Evolutionary conservation across 2,888 invertebrate genomes (phyloP), one percentile per base, ranked within the genome.

Genomic region (Oligia fasciuncula): DNA sequence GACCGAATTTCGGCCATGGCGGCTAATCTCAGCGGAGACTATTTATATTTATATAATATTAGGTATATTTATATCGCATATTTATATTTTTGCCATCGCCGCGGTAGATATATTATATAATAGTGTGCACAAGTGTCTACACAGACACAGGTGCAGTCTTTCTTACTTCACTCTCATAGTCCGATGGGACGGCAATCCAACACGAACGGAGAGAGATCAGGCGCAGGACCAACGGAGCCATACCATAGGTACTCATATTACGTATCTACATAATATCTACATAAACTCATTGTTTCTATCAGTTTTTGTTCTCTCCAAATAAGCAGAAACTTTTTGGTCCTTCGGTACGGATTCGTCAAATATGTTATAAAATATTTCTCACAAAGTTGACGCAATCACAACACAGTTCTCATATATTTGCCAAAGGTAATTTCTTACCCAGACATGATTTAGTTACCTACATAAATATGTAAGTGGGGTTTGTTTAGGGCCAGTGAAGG

Each of bases 401-500:
- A 29, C 17, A 43, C 74, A 84, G 66, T 40, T 67, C 81, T 71
- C 72, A 81, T 71, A 77, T 83, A 85, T 88, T 81, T 81, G 71
- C 78, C 23, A 70, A 84, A 87, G 81, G 86, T 84, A 84, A 87
- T 89, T 81, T 78, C 77, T 83, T 80, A 46, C 70, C 69, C 83
- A 80, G 82, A 85, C 80, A 74, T 83, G 84, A 89, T 86, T 88
- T 82, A 85, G 79, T 83, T 83, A 87, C 82, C 57, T 77, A 85
- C 57, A 87, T 88, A 83, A 84, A 83, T 88, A 86, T 82, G 76
- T 83, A 79, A 81, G 82, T 79, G 74, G 80, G 80, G 88, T 91
- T 90, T 90, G 90, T 85, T 87, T 85, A 90, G 90, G 89, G 86
- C 89, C 79, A 73, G 77, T 87, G 89, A 89, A 91, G 91, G 93